Conservation (phyloP, 1,140 invertebrate species). For the Pseudobourletiella spinata region DNA sequence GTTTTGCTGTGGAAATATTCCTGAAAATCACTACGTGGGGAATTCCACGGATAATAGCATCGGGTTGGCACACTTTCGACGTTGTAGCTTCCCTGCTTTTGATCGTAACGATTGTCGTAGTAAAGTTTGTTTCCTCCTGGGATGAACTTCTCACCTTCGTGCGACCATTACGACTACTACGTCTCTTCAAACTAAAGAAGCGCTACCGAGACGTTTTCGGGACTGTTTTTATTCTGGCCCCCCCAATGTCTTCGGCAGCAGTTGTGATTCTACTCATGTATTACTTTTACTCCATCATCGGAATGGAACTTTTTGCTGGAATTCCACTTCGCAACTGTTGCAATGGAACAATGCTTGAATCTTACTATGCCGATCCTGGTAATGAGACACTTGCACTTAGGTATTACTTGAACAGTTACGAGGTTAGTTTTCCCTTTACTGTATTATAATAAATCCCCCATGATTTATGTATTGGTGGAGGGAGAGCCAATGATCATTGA, state of each 20-base stretch:
- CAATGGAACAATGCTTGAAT: slow-evolving; percentile 70
- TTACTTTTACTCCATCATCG: slow-evolving; percentile 84
- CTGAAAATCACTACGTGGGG: slow-evolving; percentile 67
- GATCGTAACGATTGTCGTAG: slow-evolving; percentile 19
- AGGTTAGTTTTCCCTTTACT: slow-evolving; percentile 11
- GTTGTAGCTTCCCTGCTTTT: slow-evolving; percentile 53
- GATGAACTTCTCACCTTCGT: slow-evolving; percentile 39
- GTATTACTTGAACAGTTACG: slow-evolving; percentile 52
- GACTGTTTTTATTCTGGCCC: slow-evolving; percentile 59
- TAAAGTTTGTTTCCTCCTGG: slow-evolving; percentile 17
- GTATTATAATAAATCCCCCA: too few relatives aligned
- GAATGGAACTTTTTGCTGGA: slow-evolving; percentile 76
- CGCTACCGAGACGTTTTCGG: slow-evolving; percentile 82
- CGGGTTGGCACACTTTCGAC: slow-evolving; percentile 82
- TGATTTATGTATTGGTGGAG: too few relatives aligned
- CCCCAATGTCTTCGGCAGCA: slow-evolving; percentile 49
- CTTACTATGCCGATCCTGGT: slow-evolving; percentile 66
- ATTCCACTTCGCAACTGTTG: slow-evolving; percentile 74
- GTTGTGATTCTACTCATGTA: slow-evolving; percentile 71
- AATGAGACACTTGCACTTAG: slow-evolving; percentile 56
- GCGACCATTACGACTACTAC: slow-evolving; percentile 55
- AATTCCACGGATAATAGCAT: slow-evolving; percentile 59
- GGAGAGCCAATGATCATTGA: too few relatives aligned
- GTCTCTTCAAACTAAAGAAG: slow-evolving; percentile 72
- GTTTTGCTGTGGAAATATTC: slow-evolving; percentile 64